A percentile compares a stretch with the other conserved stretches of the same genome.
phyloP scores from a whole-genome alignment of 2,113 vertebrate genomes.

The Bubo bubo region DNA sequence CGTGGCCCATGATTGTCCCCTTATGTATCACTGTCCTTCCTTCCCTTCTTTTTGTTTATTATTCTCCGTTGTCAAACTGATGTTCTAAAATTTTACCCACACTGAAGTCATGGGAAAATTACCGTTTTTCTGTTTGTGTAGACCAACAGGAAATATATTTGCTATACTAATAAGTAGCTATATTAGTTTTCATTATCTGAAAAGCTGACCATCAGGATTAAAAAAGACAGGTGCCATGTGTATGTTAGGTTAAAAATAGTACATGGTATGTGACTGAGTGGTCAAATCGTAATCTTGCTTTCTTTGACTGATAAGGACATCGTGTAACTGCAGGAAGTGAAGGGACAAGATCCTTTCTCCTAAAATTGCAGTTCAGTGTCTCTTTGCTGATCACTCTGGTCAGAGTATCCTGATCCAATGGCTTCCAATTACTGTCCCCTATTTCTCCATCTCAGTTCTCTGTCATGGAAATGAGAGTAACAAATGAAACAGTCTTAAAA shows the following conservation, averaged over 20 bases:
- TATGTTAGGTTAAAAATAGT: conserved; percentile 7
- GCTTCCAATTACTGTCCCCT: accelerated
- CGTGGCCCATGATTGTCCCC: background rate
- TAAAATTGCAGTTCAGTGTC: background rate
- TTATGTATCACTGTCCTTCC: background rate
- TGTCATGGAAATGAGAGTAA: background rate
- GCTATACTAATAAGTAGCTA: background rate
- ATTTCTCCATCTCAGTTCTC: background rate
- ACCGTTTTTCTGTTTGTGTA: background rate
- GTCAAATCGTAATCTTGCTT: background rate
- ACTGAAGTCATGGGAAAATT: background rate
- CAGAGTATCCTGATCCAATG: too few species aligned
- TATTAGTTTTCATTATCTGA: background rate
- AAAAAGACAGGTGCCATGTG: background rate
- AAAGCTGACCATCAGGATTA: background rate
- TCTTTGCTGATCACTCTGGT: background rate
- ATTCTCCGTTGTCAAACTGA: background rate
- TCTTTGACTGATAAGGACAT: background rate
- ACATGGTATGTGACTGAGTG: background rate
- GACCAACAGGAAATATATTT: background rate
- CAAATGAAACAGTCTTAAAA: background rate
- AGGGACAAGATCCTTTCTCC: background rate
- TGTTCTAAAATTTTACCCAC: background rate
- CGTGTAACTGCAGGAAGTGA: background rate
- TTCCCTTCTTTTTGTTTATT: conserved; percentile 4